A percentile compares a stretch with the other conserved stretches of the same genome.
These are phyloP conservation scores for Cerastoderma edule DNA, from an alignment of 2,888 invertebrate species.

Conservation along the genomic window DNA sequence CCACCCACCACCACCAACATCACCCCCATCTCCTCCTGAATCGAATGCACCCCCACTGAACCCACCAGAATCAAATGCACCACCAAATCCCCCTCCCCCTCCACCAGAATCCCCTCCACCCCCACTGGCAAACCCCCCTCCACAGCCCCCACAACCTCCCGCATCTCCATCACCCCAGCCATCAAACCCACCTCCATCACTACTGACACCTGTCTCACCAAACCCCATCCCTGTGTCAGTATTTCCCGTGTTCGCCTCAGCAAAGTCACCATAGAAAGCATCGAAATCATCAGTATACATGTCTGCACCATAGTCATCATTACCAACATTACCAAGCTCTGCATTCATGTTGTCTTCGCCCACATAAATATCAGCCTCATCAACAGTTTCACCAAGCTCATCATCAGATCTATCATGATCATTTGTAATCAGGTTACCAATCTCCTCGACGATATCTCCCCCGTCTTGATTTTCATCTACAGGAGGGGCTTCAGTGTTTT, in stretches of 20 bases:
- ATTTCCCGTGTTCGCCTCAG: too few species aligned
- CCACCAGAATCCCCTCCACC: constrained; percentile 35
- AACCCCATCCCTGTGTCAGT: constrained; percentile 42
- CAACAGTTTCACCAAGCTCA: constrained; percentile 50
- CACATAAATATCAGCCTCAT: constrained; percentile 19
- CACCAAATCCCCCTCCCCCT: constrained; percentile 45
- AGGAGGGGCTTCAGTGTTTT: background rate
- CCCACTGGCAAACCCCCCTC: constrained; percentile 11
- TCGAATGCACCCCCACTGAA: constrained; percentile 37
- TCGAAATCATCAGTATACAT: constrained; percentile 51
- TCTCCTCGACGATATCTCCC: constrained; percentile 16
- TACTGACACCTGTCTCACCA: constrained; percentile 9
- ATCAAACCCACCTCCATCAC: constrained; percentile 38
- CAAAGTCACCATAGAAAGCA: constrained; percentile 52
- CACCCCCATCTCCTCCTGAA: too few species aligned
- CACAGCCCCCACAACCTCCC: constrained; percentile 35
- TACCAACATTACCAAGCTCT: constrained; percentile 32
- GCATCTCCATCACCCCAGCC: constrained; percentile 41
- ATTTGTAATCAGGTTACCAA: constrained; percentile 20
- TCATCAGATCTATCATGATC: constrained; percentile 29
- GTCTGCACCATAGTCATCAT: constrained; percentile 43
- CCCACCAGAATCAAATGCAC: constrained; percentile 37
- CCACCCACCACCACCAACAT: constrained; percentile 40
- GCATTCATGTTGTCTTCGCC: background rate
- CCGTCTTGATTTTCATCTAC: constrained; percentile 35